Evolutionary conservation across 2,888 invertebrate genomes (phyloP), one percentile per base, ranked within the genome.

Genomic region (Leucophenga maculata): DNA sequence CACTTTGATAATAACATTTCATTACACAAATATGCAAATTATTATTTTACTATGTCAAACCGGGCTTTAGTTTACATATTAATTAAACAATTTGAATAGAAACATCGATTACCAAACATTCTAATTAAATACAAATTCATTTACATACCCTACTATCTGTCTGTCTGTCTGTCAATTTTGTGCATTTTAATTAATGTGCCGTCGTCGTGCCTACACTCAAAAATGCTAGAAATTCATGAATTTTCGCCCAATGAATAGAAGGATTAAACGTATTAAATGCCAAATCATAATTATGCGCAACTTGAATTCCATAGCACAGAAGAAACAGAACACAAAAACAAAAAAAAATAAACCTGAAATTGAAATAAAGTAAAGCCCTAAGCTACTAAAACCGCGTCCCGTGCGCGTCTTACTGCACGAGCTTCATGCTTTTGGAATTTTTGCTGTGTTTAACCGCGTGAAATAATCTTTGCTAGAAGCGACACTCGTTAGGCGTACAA

Each of bases 401-500:
- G 13, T 1, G 14, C 57, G 13, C 26, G n/a, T n/a, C 22, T 1
- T 6, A 13, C 59, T 32, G 26, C n/a, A 0, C 1, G 6, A n/a
- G n/a, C 31, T 31, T 32, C 3, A 22, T 55, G 26, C 55, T 66
- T 44, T 54, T 52, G 31, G 52, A 52, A 55, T 66, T 66, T 66
- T 73, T 71, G 69, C 74, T 78, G 78, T 80, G 83, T 76, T 78
- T 82, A 84, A 85, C 82, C 84, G 83, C 83, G 80, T 83, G 80
- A 83, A 83, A 82, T 84, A 83, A 85, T 85, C 82, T 79, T 75
- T 74, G 77, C 79, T 79, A 78, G 77, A 77, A 80, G 78, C 77
- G 26, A 54, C 54, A 67, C 39, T 70, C 39, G 44, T 9, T 18
- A 52, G 16, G 46, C n/a, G 14, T 11, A 50, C 39, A 39, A 39